Base-by-base conservation (phyloP, 2,113 vertebrate species). In the Hippoglossus stenolepis region DNA sequence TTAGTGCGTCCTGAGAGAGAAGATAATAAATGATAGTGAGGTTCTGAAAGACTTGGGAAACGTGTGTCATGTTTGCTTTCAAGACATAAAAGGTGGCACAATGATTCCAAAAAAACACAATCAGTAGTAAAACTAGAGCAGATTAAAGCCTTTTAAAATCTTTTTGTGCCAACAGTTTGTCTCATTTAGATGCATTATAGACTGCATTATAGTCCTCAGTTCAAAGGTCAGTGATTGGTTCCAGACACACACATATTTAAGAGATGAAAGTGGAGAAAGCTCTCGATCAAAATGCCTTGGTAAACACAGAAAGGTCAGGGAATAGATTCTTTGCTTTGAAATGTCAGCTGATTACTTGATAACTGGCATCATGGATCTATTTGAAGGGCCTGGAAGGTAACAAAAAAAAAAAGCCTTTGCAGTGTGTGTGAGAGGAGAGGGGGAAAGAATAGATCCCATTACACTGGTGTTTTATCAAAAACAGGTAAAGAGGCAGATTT, bases 321-420 rank as follows among this genome's bases (percentile, higher is more conserved):
- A 91, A 93, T 88, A 84, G 90, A 93, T 93, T 87, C 53, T 81
- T 68, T 83, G 80, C 87, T 91, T 85, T 87, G 79, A 93, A 94
- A 92, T 90, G 86, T 92, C 90, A 93, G 65, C 57, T 90, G 77
- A 91, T 91, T 87, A 90, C 75, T 90, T 85, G 70, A 70, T 71
- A 82, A 73, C 72, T 31, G 70, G 31, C 9, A 7, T 81, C 66
- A 66, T 73, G 38, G 77, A 80, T 74, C 81, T 71, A 77, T 83
- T 79, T 75, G 28, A 87, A 85, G 58, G 57, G 40, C 24, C 28
- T 43, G 64, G 14, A 28, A 28, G 62, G 64, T 51, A 65, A n/a
- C n/a, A 69, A 69, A 70, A 61, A 31, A 7, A 28, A 4, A 23
- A 23, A 49, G 20, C 23, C 56, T 65, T 38, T 47, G 18, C 53